Conservation (phyloP, 1,140 invertebrate genomes). For the Eriocheir sinensis region DNA sequence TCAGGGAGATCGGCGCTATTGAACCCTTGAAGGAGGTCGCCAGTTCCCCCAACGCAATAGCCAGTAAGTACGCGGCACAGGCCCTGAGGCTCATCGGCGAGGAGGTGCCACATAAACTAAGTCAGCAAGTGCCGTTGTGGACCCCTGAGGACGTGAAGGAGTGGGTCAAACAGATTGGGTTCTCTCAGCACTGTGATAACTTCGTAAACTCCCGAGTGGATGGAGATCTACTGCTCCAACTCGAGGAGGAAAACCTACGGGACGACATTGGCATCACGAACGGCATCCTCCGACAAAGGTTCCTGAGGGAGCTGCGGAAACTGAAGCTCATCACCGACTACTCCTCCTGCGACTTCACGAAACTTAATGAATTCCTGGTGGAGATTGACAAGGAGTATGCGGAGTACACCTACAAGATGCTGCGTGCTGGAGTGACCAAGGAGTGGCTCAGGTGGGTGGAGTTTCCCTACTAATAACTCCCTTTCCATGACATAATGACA, state of each 20-base stretch:
- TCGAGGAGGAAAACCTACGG: conserved; percentile 95
- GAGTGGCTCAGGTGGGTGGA: conserved; percentile 86
- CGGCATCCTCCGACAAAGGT: conserved; percentile 95
- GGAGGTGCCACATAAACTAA: conserved; percentile 97
- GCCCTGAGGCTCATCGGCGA: conserved; percentile 97
- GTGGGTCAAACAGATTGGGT: conserved; percentile 99
- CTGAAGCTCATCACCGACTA: conserved; percentile 99
- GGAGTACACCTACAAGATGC: conserved; percentile 98
- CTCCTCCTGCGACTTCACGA: conserved; percentile 94
- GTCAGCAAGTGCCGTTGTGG: conserved; percentile 99
- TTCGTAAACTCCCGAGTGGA: conserved; percentile 97
- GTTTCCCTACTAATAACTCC: no score
- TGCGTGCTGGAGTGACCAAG: conserved; percentile 96
- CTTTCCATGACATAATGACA: no score
- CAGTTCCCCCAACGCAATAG: conserved; percentile 98
- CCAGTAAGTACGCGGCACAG: conserved; percentile 98
- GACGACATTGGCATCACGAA: conserved; percentile 96
- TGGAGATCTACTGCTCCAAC: conserved; percentile 96
- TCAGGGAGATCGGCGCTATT: conserved; percentile 96
- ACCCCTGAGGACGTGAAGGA: conserved; percentile 97
- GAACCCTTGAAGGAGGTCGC: conserved; percentile 98
- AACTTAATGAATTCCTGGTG: conserved; percentile 95
- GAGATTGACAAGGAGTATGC: conserved; percentile 94
- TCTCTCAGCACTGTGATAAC: conserved; percentile 90
- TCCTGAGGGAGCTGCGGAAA: conserved; percentile 96